Base-by-base conservation (phyloP, 1,140 invertebrate genomes). In the Drosophila baimaii region DNA sequence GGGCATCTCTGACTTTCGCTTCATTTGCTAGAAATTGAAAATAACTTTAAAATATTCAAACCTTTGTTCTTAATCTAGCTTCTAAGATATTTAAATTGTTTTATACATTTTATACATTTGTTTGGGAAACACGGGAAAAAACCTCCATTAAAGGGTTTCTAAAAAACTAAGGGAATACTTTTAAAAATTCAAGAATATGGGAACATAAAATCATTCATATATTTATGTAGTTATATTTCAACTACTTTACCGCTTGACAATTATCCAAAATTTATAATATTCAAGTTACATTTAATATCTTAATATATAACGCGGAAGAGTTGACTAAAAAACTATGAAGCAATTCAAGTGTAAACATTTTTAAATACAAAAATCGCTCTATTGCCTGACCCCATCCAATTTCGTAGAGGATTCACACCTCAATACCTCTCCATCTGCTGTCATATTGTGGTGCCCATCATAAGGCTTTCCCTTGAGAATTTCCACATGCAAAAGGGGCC, bases 331-430 rank as follows among this genome's bases (percentile, higher is more conserved):
- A 54, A 54, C 33, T 8, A 9, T 17, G 3, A 25, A 17, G 4
- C 54, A 17, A 6, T 9, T 23, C 23, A n/a, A 27, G 13, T 27
- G 12, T 10, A 6, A 23, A 8, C 19, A 10, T 8, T 21, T 15
- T 29, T 13, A 6, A 33, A 61, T 17, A 51, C 10, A n/a, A 17
- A 21, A 35, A 43, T 13, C 21, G 0, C n/a, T 25, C 21, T 27
- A 39, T 25, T 17, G 54, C 21, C 23, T 21, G 13, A 7, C 35
- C 19, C 37, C 25, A 10, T n/a, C 35, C 19, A 10, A 61, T 61
- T 59, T 59, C 21, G 1, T 61, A 19, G 54, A 17, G 37, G 37
- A 65, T 65, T 65, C 62, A 65, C 62, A 65, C 62, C 62, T 64
- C 37, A 61, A 41, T 41, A 64, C 35, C 61, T n/a, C 55, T 58